phyloP scores from a whole-genome alignment of 2,888 invertebrate species.

The Ctenicera cuprea region DNA sequence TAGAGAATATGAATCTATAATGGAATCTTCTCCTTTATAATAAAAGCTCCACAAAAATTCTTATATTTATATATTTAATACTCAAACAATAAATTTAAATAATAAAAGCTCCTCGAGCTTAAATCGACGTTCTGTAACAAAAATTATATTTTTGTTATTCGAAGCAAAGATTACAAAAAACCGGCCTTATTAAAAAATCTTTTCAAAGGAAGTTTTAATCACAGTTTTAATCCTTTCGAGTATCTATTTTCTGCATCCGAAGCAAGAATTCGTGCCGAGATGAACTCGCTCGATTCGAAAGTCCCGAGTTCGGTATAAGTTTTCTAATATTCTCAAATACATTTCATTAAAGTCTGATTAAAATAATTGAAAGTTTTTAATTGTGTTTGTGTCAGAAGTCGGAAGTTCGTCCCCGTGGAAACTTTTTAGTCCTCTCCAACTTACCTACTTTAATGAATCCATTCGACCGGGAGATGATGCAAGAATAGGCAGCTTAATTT shows the following conservation, averaged over 20 bases:
- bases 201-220: conserved; percentile 7
- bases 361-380: conserved; percentile 59
- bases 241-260: conserved; percentile 22
- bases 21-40: conserved; percentile 40
- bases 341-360: conserved; percentile 57
- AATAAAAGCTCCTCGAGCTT: conserved; percentile 8
- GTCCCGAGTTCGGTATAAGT: conserved; percentile 31
- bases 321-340: conserved; percentile 52
- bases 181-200: conserved; percentile 4
- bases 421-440: not conserved
- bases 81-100: conserved; percentile 10
- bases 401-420: conserved; percentile 4
- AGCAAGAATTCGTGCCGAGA: no score
- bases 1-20: conserved; percentile 51
- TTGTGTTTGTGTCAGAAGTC: conserved; percentile 51
- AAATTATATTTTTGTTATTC: conserved; percentile 4
- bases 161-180: not conserved
- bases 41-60: conserved; percentile 29
- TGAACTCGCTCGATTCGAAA: conserved; percentile 1
- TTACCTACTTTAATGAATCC: conserved; percentile 28
- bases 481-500: conserved; percentile 18
- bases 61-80: conserved; percentile 10
- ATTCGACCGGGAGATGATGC: conserved; percentile 21
- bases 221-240: conserved; percentile 14
- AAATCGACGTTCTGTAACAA: not conserved